Evolutionary conservation across 2,888 invertebrate species (phyloP), one percentile per base, ranked within the genome.

Genomic region (Apodemia hepburni): DNA sequence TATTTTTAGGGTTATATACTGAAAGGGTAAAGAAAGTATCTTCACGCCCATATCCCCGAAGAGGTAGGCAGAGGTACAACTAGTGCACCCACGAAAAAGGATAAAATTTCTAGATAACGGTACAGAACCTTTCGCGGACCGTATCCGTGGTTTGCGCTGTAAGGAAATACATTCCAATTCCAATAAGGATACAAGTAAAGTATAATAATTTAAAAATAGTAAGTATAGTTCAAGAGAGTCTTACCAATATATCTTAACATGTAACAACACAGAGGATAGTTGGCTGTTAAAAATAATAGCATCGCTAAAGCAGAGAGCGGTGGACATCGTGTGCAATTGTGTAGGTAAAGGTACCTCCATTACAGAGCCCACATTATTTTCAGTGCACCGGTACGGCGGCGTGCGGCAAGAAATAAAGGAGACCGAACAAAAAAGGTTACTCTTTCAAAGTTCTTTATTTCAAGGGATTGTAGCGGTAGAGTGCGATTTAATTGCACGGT

Each of bases 401-500:
- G 72, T 75, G 72, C 73, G 69, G 72, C 71, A 75, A 80, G 78
- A 81, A 81, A 82, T 81, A 85, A 80, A 84, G 76, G 77, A 77
- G 67, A 71, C 68, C 70, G 77, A 81, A 81, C 81, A 84, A 85
- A 87, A 87, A 85, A 82, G 78, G 78, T 80, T 81, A 79, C 79
- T 82, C 81, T 80, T 82, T 83, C 81, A 84, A 83, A 86, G 80
- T 87, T 84, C 87, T 87, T 86, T 88, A 88, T 85, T 88, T 83
- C 78, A 84, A 84, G 82, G 84, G 83, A 86, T 84, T 87, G 85
- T 82, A 82, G 80, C 82, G 79, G 79, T 83, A 85, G 85, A 88
- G 84, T 87, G 87, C 76, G 85, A 84, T 89, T 87, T 89, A 89
- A 88, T 89, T 89, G 86, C 83, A 82, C 79, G 78, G 79, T 79